Evolutionary conservation across 53 echinoderm and acorn worm species (phyloP).

Genomic region (Echinarachnius parma): DNA sequence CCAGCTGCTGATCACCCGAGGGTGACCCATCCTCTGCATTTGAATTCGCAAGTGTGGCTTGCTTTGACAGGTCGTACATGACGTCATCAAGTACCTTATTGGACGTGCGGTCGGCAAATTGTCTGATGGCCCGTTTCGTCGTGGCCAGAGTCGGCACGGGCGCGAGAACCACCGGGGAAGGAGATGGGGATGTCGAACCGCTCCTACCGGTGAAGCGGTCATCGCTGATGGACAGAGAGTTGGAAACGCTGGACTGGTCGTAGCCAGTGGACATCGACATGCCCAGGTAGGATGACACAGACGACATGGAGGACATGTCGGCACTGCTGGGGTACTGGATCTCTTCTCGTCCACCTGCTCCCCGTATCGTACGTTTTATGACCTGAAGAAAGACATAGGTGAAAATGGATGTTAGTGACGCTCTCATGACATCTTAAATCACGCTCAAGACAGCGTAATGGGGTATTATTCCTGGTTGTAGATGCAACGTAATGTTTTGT

Average conservation of each 20-base stretch:
- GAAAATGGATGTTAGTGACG: too few relatives aligned
- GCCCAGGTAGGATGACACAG: constrained; percentile 34
- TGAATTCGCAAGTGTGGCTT: constrained; percentile 31
- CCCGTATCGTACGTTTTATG: constrained; percentile 73
- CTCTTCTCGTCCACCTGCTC: constrained; percentile 86
- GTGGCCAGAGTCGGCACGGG: constrained; percentile 37
- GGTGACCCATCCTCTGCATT: too few relatives aligned
- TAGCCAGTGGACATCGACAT: constrained; percentile 11
- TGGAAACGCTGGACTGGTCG: constrained; percentile 1
- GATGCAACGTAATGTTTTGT: too few relatives aligned
- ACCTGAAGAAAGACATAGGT: constrained; percentile 9
- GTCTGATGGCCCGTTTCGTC: constrained; percentile 14
- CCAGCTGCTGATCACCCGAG: too few relatives aligned
- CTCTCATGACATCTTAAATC: too few relatives aligned
- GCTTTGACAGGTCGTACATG: constrained; percentile 74
- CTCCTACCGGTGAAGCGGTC: constrained; percentile 52
- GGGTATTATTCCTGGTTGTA: too few relatives aligned
- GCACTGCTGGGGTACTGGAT: constrained; percentile 63
- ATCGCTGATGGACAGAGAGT: constrained; percentile 67
- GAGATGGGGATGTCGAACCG: constrained; percentile 53
- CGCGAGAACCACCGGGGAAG: constrained; percentile 43
- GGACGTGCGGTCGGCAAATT: constrained; percentile 72
- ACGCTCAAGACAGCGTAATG: too few relatives aligned
- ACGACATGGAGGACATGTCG: constrained; percentile 47
- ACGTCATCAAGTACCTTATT: constrained; percentile 55